A percentile compares a stretch with the other conserved stretches of the same genome.
Evolutionary conservation across 1,140 invertebrate species (phyloP).

Genomic region (Hylaeus anthracinus): DNA sequence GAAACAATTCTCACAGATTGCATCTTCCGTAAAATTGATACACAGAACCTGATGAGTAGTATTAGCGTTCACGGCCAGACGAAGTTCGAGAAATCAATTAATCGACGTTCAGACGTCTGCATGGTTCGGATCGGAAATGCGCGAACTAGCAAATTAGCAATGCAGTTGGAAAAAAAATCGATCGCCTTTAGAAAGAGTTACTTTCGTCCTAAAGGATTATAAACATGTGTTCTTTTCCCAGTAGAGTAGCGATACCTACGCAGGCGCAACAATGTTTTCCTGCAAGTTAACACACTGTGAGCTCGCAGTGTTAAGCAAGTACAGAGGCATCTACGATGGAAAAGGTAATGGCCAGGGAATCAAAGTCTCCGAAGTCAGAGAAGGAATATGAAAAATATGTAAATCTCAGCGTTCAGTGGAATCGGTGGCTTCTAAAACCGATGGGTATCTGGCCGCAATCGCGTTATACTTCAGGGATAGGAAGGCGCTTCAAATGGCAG

Average conservation of each 20-base stretch:
- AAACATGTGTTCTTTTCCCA: not conserved
- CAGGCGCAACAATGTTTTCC: not conserved
- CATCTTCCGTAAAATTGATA: not conserved
- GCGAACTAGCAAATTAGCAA: not conserved
- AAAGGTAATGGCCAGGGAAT: too few species aligned
- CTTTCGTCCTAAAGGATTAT: not conserved
- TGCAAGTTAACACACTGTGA: not conserved
- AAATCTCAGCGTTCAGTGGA: constrained; percentile 17
- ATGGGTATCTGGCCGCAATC: constrained; percentile 41
- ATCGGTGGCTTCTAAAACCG: constrained; percentile 41
- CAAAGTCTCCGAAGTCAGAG: not conserved
- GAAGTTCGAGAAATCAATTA: not conserved
- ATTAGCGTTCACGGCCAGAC: not conserved
- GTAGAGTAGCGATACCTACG: not conserved
- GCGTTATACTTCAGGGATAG: not conserved
- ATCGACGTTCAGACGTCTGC: not conserved
- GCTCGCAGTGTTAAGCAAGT: not conserved
- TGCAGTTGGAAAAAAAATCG: not conserved
- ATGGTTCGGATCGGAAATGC: not conserved
- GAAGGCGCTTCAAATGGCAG: not conserved
- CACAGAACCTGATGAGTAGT: not conserved
- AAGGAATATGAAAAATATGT: constrained; percentile 10
- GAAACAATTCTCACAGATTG: too few species aligned
- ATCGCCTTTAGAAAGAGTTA: not conserved
- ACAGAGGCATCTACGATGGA: not conserved